phyloP scores from a whole-genome alignment of 2,113 vertebrate genomes.

The Struthio camelus region DNA sequence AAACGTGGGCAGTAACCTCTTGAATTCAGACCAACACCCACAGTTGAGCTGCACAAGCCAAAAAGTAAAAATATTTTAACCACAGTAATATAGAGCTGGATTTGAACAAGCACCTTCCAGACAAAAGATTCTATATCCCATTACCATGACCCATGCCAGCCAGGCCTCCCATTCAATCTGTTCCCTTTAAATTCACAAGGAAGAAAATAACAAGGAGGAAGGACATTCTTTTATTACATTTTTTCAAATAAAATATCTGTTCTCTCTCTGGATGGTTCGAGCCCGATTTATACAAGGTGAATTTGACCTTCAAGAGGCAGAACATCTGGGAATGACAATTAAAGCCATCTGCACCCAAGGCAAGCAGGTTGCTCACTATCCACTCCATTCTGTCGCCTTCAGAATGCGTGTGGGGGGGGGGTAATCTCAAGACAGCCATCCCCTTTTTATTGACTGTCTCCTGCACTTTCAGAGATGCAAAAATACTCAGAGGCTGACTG shows the following conservation, averaged over 20 bases:
- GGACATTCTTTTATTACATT: constrained; percentile 68
- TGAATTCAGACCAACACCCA: background rate
- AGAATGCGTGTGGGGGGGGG: constrained; percentile 38
- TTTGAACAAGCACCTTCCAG: constrained; percentile 1
- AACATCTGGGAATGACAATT: constrained; percentile 78
- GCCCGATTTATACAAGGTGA: constrained; percentile 75
- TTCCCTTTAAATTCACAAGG: constrained; percentile 67
- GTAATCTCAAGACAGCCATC: constrained; percentile 74
- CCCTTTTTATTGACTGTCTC: constrained; percentile 69
- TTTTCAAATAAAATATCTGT: constrained; percentile 70
- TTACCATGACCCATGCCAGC: constrained; percentile 42
- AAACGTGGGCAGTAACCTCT: background rate
- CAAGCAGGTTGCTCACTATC: constrained; percentile 71
- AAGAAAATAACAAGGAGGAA: constrained; percentile 63
- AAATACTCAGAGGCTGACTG: constrained; percentile 51
- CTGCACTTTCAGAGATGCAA: constrained; percentile 61
- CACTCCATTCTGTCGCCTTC: constrained; percentile 69
- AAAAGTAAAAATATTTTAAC: background rate
- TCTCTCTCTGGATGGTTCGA: constrained; percentile 69
- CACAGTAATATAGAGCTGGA: background rate
- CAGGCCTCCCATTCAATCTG: constrained; percentile 49
- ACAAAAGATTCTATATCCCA: constrained; percentile 38
- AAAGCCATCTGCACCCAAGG: constrained; percentile 77
- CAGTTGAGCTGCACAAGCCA: background rate
- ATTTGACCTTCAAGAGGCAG: constrained; percentile 77